Base-by-base conservation (phyloP, 2,888 invertebrate genomes). In the Lithophane ornitopus region DNA sequence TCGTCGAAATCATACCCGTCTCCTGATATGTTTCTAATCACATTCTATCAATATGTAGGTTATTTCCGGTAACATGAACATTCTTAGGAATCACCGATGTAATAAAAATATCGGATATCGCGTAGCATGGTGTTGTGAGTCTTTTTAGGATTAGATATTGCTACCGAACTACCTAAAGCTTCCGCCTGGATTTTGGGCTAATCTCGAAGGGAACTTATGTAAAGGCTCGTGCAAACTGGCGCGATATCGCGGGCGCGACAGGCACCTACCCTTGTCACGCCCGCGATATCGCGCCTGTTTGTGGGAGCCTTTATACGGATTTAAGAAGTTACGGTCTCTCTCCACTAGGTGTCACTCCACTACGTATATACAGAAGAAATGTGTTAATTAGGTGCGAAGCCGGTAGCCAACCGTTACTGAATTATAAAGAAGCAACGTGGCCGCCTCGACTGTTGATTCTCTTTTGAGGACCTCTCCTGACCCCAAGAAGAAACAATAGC, bases 301-400 rank as follows among this genome's bases (percentile, higher is more conserved):
- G n/a, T n/a, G n/a, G n/a, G n/a, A n/a, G n/a, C n/a, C n/a, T n/a
- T n/a, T n/a, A n/a, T 12, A 54, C 8, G 28, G 14, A 54, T 26
- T 56, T 34, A 49, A 63, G 16, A 16, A 39, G 22, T 26, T 8
- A 49, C 6, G 2, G 7, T 19, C 46, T 56, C 62, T 41, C 16
- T 0, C 19, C 19, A 39, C 12, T 16, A n/a, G 39, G 14, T n/a
- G n/a, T n/a, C n/a, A n/a, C n/a, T n/a, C n/a, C n/a, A n/a, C n/a
- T n/a, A 62, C 19, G 54, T 66, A 19, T 54, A 66, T 34, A 49
- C 46, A 78, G 26, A 82, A 62, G 44, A 56, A 83, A 80, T 67
- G 54, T 67, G 49, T 63, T 84, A 84, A 84, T 84, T 70, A 63
- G 69, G 70, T 80, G 81, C 59, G 59, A 80, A 80, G 67, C 59